Conservation (phyloP, 2,888 invertebrate genomes). For the Stenoptilia bipunctidactyla region DNA sequence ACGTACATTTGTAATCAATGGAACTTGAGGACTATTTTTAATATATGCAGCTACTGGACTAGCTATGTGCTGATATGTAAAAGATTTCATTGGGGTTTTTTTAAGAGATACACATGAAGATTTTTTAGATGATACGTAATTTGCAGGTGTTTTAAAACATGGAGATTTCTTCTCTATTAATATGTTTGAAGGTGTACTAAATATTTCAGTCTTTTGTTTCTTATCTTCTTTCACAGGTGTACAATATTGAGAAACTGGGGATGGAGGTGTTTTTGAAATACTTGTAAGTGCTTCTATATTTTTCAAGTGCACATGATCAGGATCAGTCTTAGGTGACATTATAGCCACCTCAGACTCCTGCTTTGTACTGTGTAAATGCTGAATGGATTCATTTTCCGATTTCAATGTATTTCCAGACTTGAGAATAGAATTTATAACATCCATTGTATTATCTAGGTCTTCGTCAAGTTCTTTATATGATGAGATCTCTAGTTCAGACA, state of each 20-base stretch:
- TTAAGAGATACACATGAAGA: slow-evolving; percentile 22
- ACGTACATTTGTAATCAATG: slow-evolving; percentile 36
- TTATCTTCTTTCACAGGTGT: slow-evolving; percentile 23
- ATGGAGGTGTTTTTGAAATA: not conserved
- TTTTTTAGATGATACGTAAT: slow-evolving; percentile 24
- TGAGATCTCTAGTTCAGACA: slow-evolving; percentile 25
- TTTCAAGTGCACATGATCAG: not conserved
- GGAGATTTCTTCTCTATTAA: slow-evolving; percentile 14
- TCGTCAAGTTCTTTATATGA: slow-evolving; percentile 17
- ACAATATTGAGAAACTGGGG: slow-evolving; percentile 7
- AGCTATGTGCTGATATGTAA: slow-evolving; percentile 35
- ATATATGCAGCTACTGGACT: slow-evolving; percentile 55
- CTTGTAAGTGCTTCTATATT: not conserved
- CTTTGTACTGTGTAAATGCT: too few relatives aligned
- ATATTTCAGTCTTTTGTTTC: slow-evolving; percentile 11
- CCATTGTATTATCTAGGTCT: slow-evolving; percentile 36
- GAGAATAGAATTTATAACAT: slow-evolving; percentile 38
- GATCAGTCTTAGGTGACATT: not conserved
- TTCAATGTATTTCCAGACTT: slow-evolving; percentile 24
- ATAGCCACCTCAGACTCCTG: too few relatives aligned
- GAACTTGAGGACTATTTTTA: slow-evolving; percentile 36
- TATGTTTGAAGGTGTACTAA: slow-evolving; percentile 18
- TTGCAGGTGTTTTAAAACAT: slow-evolving; percentile 35
- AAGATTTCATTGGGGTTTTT: slow-evolving; percentile 29
- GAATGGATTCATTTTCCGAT: too few relatives aligned